Conservation (phyloP, 2,888 invertebrate genomes). For the Ctena decussata region DNA sequence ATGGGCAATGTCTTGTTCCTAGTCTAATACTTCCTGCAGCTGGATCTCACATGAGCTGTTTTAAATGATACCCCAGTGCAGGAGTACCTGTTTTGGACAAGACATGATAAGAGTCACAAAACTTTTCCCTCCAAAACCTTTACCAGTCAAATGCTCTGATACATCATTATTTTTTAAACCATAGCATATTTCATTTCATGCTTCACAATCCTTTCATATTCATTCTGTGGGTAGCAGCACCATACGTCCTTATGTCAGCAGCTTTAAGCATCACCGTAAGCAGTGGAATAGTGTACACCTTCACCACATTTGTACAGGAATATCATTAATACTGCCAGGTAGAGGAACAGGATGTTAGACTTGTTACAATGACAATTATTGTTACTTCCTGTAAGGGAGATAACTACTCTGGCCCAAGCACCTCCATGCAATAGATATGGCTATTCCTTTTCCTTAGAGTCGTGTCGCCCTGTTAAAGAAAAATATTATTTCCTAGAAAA, state of each 20-base stretch:
- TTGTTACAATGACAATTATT: conserved; percentile 23
- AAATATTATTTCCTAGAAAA: conserved; percentile 53
- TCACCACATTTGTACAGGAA: conserved; percentile 1
- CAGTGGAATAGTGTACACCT: not conserved
- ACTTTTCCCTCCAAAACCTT: too few relatives aligned
- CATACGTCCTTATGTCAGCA: not conserved
- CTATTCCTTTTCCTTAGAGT: conserved; percentile 51
- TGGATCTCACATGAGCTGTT: too few relatives aligned
- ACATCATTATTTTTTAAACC: too few relatives aligned
- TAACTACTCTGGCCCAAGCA: conserved; percentile 22
- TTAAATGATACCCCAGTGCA: too few relatives aligned
- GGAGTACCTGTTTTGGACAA: too few relatives aligned
- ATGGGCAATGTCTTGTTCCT: too few relatives aligned
- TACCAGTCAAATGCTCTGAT: too few relatives aligned
- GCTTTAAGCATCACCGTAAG: not conserved
- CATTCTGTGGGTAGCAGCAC: not conserved
- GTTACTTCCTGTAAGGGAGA: conserved; percentile 37
- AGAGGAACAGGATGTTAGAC: conserved; percentile 15
- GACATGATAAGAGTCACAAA: too few relatives aligned
- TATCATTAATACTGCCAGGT: not conserved
- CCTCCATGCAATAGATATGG: conserved; percentile 54
- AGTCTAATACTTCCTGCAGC: too few relatives aligned
- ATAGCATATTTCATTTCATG: too few relatives aligned
- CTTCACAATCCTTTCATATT: too few relatives aligned
- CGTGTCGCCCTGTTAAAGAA: conserved; percentile 62